A percentile compares a stretch with the other conserved stretches of the same genome.
Evolutionary conservation across 2,888 invertebrate genomes (phyloP).

Genomic region (Hirtodrosophila duncani): DNA sequence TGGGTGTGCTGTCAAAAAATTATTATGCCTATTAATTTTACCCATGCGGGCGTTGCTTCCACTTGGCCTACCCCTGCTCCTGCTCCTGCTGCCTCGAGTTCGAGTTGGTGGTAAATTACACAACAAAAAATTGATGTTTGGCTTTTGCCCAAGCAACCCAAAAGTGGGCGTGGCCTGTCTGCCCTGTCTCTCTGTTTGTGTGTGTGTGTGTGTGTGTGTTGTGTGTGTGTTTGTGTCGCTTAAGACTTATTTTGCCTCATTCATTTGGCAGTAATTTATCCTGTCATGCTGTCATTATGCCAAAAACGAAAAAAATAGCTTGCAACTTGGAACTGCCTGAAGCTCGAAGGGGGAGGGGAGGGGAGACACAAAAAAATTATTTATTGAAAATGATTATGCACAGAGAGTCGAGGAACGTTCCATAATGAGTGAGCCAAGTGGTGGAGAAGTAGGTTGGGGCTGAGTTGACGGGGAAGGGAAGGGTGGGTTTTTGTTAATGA

Average conservation of each 20-base stretch:
- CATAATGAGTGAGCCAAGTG: constrained; percentile 3
- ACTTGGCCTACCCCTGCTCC: constrained; percentile 14
- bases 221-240: constrained; percentile 38
- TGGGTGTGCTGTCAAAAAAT: constrained; percentile 77
- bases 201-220: not conserved
- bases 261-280: constrained; percentile 78
- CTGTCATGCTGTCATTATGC: constrained; percentile 78
- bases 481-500: constrained; percentile 55
- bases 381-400: constrained; percentile 70
- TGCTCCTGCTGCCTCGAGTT: constrained; percentile 8
- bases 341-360: constrained; percentile 11
- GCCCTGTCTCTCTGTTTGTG: constrained; percentile 9
- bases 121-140: constrained; percentile 69
- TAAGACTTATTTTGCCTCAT: constrained; percentile 72
- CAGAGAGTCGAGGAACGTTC: constrained; percentile 28
- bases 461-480: not conserved
- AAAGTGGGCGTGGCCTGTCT: constrained; percentile 63
- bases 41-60: constrained; percentile 59
- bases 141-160: constrained; percentile 67
- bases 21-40: constrained; percentile 78
- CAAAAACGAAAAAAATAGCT: constrained; percentile 44
- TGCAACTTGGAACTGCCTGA: constrained; percentile 35
- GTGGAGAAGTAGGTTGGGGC: not conserved
- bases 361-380: constrained; percentile 48
- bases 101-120: constrained; percentile 67